Evolutionary conservation across 2,797 vertebrate genomes (phyloP).

Genomic region (Gallinago nigripennis): DNA sequence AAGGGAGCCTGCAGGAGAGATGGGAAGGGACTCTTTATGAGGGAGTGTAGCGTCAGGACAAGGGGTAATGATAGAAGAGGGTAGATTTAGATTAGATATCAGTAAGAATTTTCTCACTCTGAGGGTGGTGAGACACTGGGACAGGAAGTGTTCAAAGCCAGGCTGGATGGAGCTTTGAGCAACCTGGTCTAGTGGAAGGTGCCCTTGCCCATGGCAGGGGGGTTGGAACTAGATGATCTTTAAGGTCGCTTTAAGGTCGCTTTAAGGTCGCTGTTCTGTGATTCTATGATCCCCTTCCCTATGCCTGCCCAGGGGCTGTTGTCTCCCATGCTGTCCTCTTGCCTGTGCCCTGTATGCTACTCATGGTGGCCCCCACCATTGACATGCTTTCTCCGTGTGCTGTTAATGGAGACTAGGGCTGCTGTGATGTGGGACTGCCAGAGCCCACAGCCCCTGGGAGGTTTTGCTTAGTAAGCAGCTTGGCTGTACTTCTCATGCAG

Average conservation of each 20-base stretch:
- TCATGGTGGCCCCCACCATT: rapidly evolving
- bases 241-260: background rate
- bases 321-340: background rate
- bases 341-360: rapidly evolving
- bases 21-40: background rate
- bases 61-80: background rate
- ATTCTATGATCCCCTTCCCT: background rate
- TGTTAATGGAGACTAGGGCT: background rate
- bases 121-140: background rate
- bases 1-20: background rate
- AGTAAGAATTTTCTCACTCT: background rate
- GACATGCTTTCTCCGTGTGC: rapidly evolving
- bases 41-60: background rate
- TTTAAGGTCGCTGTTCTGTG: background rate
- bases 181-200: background rate
- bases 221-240: background rate
- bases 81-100: background rate
- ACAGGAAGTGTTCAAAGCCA: background rate
- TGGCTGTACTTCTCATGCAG: background rate
- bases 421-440: rapidly evolving
- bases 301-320: rapidly evolving
- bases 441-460: background rate
- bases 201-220: background rate
- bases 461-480: background rate
- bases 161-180: background rate